Base-by-base conservation (phyloP, 2,888 invertebrate species). In the Masnerella sp. region DNA sequence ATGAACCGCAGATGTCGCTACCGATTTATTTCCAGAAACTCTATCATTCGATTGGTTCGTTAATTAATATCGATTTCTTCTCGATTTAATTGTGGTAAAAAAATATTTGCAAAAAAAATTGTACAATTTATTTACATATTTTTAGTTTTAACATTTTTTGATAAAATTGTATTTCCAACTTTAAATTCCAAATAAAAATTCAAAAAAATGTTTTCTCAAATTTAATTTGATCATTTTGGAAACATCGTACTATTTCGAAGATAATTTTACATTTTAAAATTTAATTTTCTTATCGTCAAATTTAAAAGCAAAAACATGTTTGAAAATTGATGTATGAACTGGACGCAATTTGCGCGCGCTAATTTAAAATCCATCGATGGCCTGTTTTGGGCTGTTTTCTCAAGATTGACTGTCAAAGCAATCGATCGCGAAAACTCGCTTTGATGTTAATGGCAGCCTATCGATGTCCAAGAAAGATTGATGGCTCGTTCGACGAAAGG, bases 401-500 rank as follows among this genome's bases (percentile, higher is more conserved):
- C 38, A 7, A 12, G 52, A 70, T 64, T 17, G 59, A 74, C 64
- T 72, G 68, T 72, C 75, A 69, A 69, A 67, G 47, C 45, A 58
- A 67, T 65, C 65, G 65, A 67, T 72, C 68, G 69, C 69, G 74
- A 72, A 71, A 69, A 65, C 76, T 70, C 42, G 64, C 74, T 72
- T 78, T 67, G 79, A 79, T 79, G 77, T 78, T 78, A 81, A 82
- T 80, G 78, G 76, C 78, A 78, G 78, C 75, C 79, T 82, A 82
- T 83, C 83, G 79, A 79, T 79, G 82, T 82, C 77, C 67, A 75
- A 68, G 71, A 76, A 79, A 83, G 83, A 85, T 85, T 81, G 84
- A 85, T 85, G 76, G 81, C 78, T 77, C 78, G 77, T 79, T 78
- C 81, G 80, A 82, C 81, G 82, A 84, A 83, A 83, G 83, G 79